Percentiles rank a stretch among this genome's conserved stretches.
Conservation (phyloP, 1,140 invertebrate species). For the Halesus radiatus region DNA sequence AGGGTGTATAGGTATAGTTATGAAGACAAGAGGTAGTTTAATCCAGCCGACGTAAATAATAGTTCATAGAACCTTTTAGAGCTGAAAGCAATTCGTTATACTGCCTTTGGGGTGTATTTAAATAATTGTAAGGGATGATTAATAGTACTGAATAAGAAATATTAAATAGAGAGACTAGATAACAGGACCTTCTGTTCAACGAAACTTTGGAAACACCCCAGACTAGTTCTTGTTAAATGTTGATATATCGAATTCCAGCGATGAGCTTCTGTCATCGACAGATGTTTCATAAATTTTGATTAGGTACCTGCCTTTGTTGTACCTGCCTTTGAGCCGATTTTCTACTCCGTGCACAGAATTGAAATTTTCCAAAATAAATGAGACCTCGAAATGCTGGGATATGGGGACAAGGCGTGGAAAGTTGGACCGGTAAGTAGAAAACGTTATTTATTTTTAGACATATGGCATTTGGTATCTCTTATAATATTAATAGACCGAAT, state of each 20-base stretch:
- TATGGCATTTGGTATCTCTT: too few species aligned
- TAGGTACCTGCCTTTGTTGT: too few species aligned
- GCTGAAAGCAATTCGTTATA: constrained; percentile 5
- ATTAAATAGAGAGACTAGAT: not conserved
- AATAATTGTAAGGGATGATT: constrained; percentile 16
- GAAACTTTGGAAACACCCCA: not conserved
- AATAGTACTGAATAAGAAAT: constrained; percentile 25
- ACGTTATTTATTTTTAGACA: too few species aligned
- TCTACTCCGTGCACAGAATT: too few species aligned
- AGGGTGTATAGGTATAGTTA: too few species aligned
- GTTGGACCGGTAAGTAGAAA: too few species aligned
- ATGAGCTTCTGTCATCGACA: not conserved
- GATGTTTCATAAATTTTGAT: not conserved
- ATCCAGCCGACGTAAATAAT: constrained; percentile 9
- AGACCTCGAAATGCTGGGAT: too few species aligned
- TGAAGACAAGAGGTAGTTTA: not conserved
- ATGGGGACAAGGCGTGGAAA: too few species aligned
- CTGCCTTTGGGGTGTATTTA: constrained; percentile 8
- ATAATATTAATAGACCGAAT: too few species aligned
- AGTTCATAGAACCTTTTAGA: constrained; percentile 1
- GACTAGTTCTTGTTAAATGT: not conserved
- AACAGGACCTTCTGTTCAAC: not conserved
- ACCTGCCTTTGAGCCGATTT: too few species aligned
- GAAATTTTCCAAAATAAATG: too few species aligned
- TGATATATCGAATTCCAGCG: constrained; percentile 17